Percentiles rank a stretch among this genome's conserved stretches.
Conservation (phyloP, 2,888 invertebrate species). For the Synergus japonicus region DNA sequence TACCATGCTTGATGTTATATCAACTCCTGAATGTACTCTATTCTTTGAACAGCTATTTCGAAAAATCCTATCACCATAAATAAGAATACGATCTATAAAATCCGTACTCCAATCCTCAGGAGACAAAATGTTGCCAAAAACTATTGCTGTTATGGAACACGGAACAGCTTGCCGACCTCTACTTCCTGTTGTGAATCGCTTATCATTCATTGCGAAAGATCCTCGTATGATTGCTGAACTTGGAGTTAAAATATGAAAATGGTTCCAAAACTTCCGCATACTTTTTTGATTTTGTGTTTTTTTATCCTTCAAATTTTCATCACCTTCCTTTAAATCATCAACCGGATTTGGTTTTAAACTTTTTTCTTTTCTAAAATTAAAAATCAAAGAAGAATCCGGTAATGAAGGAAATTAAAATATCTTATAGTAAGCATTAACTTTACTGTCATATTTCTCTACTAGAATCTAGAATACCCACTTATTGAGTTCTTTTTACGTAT, state of each 20-base stretch:
- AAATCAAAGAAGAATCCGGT: not conserved
- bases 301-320: not conserved
- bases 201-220: constrained; percentile 62
- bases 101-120: constrained; percentile 65
- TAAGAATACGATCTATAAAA: constrained; percentile 63
- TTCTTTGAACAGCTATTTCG: constrained; percentile 61
- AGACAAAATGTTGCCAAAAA: constrained; percentile 64
- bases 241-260: constrained; percentile 60
- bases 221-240: constrained; percentile 65
- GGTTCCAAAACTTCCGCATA: constrained; percentile 61
- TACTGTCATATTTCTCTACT: no score
- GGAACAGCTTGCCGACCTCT: constrained; percentile 68
- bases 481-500: no score
- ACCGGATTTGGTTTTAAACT: not conserved
- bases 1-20: constrained; percentile 62
- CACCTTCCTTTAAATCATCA: not conserved
- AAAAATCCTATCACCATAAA: constrained; percentile 68
- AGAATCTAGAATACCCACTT: no score
- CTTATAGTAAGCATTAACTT: not conserved
- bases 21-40: constrained; percentile 57
- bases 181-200: constrained; percentile 65
- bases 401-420: not conserved
- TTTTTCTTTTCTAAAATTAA: not conserved
- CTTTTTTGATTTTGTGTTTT: not conserved
- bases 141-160: constrained; percentile 64